These are phyloP conservation scores for Toxotes lorentzi DNA, from an alignment of 2,797 vertebrate genomes.

Conservation along the genomic window DNA sequence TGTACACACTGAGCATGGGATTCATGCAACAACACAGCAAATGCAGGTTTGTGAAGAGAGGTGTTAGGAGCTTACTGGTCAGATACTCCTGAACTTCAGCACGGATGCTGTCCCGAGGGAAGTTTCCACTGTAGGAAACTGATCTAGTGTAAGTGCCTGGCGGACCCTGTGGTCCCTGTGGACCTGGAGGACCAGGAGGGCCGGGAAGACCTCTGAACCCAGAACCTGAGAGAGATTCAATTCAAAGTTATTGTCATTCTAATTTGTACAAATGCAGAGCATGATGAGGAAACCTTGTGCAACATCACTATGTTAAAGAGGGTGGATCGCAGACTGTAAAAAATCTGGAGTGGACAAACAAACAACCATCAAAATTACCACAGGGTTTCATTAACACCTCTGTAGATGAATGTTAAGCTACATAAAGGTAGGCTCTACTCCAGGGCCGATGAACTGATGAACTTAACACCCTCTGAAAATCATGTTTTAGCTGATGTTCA, in stretches of 20 bases:
- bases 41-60: neutral
- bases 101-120: conserved; percentile 87
- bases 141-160: conserved; percentile 83
- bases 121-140: conserved; percentile 71
- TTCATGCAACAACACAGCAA: neutral
- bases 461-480: neutral
- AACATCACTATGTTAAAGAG: neutral
- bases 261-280: neutral
- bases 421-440: neutral
- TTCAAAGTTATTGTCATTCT: neutral
- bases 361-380: neutral
- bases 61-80: conserved; percentile 87
- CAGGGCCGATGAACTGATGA: neutral
- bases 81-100: conserved; percentile 92
- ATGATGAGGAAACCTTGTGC: neutral
- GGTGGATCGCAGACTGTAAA: too few species aligned
- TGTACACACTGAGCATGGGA: neutral
- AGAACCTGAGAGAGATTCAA: conserved; percentile 74
- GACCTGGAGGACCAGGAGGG: conserved; percentile 91
- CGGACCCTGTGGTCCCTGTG: conserved; percentile 91
- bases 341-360: too few species aligned
- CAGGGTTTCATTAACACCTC: neutral
- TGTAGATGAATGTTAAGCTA: neutral
- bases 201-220: conserved; percentile 89
- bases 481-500: neutral